Conservation (phyloP, 1,140 invertebrate species). For the Archivesica marissinica region DNA sequence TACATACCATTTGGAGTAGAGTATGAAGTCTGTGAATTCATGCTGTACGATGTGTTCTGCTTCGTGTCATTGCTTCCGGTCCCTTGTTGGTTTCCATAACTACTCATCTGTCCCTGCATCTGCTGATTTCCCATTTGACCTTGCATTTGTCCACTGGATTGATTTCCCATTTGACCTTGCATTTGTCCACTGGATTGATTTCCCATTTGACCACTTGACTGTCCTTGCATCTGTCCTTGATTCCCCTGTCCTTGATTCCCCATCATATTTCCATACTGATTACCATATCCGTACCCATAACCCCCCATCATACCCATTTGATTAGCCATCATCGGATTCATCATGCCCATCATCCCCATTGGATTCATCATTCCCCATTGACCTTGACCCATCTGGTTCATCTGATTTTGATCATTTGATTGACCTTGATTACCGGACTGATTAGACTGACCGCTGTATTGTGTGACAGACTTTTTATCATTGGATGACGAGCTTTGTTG, state of each 20-base stretch:
- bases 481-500: too few relatives aligned
- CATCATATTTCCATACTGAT: too few relatives aligned
- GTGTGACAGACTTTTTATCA: not conserved
- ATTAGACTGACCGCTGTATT: not conserved
- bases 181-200: conserved; percentile 16
- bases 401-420: conserved; percentile 21
- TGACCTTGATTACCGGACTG: not conserved
- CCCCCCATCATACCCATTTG: conserved; percentile 48
- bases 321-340: conserved; percentile 51
- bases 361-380: conserved; percentile 14
- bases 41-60: too few relatives aligned
- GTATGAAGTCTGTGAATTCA: too few relatives aligned
- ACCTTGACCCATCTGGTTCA: conserved; percentile 17
- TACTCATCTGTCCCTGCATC: conserved; percentile 44
- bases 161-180: too few relatives aligned
- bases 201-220: too few relatives aligned
- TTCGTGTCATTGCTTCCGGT: too few relatives aligned
- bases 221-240: too few relatives aligned
- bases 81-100: too few relatives aligned
- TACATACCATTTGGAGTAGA: too few relatives aligned
- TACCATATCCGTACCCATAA: conserved; percentile 8
- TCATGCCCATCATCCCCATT: conserved; percentile 50
- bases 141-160: too few relatives aligned
- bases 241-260: not conserved
- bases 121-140: not conserved